A percentile compares a stretch with the other conserved stretches of the same genome.
These are phyloP conservation scores for Apostichopus parvimensis DNA, from an alignment of 35 echinoderm and acorn worm genomes.

Conservation along the genomic window DNA sequence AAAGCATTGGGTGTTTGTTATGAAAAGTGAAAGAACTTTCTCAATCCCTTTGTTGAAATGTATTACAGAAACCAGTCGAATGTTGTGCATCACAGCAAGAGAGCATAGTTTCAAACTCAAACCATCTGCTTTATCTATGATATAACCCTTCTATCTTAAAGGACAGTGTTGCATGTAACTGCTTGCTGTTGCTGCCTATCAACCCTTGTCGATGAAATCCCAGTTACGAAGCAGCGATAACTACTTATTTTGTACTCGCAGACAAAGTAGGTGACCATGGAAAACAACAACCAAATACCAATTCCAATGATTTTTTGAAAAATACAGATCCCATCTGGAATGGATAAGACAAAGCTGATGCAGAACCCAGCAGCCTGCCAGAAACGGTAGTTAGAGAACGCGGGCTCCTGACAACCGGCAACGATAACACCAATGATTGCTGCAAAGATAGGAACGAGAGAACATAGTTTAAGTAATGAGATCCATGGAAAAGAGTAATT, in stretches of 20 bases:
- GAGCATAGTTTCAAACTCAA: no score
- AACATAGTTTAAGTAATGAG: background rate
- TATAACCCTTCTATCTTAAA: no score
- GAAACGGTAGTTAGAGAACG: slow-evolving; percentile 59
- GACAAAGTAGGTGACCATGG: slow-evolving; percentile 8
- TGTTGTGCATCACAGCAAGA: no score
- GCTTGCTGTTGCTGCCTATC: no score
- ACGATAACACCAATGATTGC: slow-evolving; percentile 59
- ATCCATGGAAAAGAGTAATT: background rate
- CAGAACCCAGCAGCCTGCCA: slow-evolving; percentile 55
- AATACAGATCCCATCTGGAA: slow-evolving; percentile 1
- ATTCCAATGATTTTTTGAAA: background rate
- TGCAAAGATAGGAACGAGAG: slow-evolving; percentile 24
- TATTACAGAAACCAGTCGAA: no score
- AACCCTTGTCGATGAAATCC: no score
- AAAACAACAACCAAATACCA: slow-evolving; percentile 13
- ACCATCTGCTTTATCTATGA: no score
- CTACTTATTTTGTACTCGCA: slow-evolving; percentile 25
- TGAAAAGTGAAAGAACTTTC: no score
- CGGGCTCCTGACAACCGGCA: slow-evolving; percentile 39
- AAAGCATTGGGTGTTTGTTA: no score
- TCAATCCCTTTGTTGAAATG: no score
- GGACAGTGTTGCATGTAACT: no score
- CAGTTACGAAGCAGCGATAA: background rate
- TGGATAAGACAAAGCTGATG: slow-evolving; percentile 40